A percentile compares a stretch with the other conserved stretches of the same genome.
phyloP scores from a whole-genome alignment of 1,140 invertebrate genomes.

The Stegodyphus dumicola region DNA sequence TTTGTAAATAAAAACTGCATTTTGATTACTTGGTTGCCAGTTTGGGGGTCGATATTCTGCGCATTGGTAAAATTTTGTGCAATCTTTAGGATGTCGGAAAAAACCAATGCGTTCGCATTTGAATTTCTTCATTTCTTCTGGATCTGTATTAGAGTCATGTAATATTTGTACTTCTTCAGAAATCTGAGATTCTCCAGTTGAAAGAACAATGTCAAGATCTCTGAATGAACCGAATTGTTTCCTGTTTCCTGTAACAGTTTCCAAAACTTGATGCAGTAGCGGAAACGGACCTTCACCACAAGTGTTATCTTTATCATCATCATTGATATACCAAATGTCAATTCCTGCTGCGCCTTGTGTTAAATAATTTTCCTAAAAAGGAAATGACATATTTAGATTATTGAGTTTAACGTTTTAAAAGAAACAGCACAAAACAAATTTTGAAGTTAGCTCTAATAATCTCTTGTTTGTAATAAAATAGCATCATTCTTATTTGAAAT shows the following conservation, averaged over 20 bases:
- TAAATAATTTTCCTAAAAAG: too few relatives aligned
- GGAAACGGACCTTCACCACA: conserved; percentile 65
- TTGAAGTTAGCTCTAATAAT: too few relatives aligned
- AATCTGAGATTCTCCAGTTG: conserved; percentile 42
- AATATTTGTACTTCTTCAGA: conserved; percentile 70
- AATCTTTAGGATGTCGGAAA: conserved; percentile 82
- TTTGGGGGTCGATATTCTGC: conserved; percentile 72
- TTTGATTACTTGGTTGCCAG: conserved; percentile 80
- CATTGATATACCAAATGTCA: conserved; percentile 68
- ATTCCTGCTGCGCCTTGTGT: conserved; percentile 72
- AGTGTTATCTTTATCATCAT: conserved; percentile 65
- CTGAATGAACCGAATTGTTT: conserved; percentile 13
- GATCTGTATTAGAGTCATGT: conserved; percentile 73
- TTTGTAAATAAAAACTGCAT: conserved; percentile 84
- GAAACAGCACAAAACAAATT: too few relatives aligned
- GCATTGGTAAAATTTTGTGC: conserved; percentile 84
- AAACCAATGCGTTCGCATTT: conserved; percentile 82
- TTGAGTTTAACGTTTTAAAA: too few relatives aligned
- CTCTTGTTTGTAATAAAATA: too few relatives aligned
- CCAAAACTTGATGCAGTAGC: conserved; percentile 46
- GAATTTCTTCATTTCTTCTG: conserved; percentile 70
- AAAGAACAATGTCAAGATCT: conserved; percentile 30
- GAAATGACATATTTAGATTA: too few relatives aligned
- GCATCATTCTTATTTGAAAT: too few relatives aligned
- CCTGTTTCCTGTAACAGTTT: conserved; percentile 8